phyloP scores from a whole-genome alignment of 2,113 vertebrate species.

The Lophochroa leadbeateri region DNA sequence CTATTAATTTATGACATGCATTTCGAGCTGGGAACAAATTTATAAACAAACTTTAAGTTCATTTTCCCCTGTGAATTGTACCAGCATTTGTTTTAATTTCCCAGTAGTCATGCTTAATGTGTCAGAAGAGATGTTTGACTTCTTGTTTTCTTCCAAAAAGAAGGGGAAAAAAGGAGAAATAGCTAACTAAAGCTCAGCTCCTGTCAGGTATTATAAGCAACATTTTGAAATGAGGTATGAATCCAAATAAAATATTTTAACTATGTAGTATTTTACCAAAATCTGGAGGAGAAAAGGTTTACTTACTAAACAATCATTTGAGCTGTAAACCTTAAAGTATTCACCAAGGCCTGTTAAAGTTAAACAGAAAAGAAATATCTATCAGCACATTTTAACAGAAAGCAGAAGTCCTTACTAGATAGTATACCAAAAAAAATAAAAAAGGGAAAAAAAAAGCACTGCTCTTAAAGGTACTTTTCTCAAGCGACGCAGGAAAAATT shows the following conservation, averaged over 20 bases:
- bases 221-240: slow-evolving; percentile 67
- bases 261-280: slow-evolving; percentile 29
- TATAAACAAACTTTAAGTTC: slow-evolving; percentile 60
- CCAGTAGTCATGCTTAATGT: slow-evolving; percentile 33
- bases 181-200: slow-evolving; percentile 39
- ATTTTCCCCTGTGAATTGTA: slow-evolving; percentile 11
- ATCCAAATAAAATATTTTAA: slow-evolving; percentile 68
- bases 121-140: slow-evolving; percentile 17
- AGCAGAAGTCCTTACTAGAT: neutral
- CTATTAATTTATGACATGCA: slow-evolving; percentile 55
- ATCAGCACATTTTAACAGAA: slow-evolving; percentile 38
- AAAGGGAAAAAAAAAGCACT: neutral
- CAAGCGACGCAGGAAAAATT: slow-evolving; percentile 13
- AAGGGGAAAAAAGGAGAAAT: neutral
- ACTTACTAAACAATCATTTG: slow-evolving; percentile 48
- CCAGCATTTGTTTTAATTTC: slow-evolving; percentile 60
- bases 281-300: slow-evolving; percentile 55
- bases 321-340: slow-evolving; percentile 32
- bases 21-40: slow-evolving; percentile 47
- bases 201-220: slow-evolving; percentile 59
- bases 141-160: slow-evolving; percentile 43
- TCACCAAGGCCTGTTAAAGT: slow-evolving; percentile 40
- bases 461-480: slow-evolving; percentile 11
- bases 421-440: neutral
- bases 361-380: slow-evolving; percentile 37